Base-by-base conservation (phyloP, 2,113 vertebrate species). In the Sigmodon hispidus region DNA sequence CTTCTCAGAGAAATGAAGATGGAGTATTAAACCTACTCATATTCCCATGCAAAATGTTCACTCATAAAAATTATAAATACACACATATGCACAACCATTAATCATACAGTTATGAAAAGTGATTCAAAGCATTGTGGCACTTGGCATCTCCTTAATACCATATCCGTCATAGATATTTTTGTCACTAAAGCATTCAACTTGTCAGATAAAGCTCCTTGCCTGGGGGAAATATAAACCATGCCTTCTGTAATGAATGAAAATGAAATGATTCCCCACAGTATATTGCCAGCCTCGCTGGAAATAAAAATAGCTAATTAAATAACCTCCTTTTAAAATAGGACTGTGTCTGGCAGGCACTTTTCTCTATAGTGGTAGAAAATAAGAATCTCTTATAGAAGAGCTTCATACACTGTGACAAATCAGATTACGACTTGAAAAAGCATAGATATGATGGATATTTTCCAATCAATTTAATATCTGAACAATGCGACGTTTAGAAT, bases 271-370 rank as follows among this genome's bases (percentile, higher is more conserved):
- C 89, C 76, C 91, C 63, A 87, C 2, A 89, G 94, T 83, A 57
- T 87, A 88, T 67, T 93, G 45, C 43, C 89, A 97, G 40, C 70
- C 40, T 95, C 72, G 22, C 67, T 76, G 57, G 94, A 96, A 95
- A 95, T 84, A 96, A 96, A 97, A 97, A 92, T 90, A 92, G 79
- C 94, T 94, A 97, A 97, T 95, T 94, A 96, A 97, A 97, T 96
- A 95, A 93, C 61, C 70, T 79, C 55, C 57, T 89, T 89, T 83
- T 43, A 87, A 92, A 96, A 91, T 43, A 89, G 67, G 29, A 69
- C 80, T 92, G n/a, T 90, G 65, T 90, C 86, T 96, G 72, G 29
- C 91, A 94, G 87, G 83, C 16, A 57, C n/a, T 83, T 96, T 91
- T 63, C 36, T 73, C 90, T 48, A 79, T 5, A 83, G 52, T 92